A percentile compares a stretch with the other conserved stretches of the same genome.
Evolutionary conservation across 2,113 vertebrate genomes (phyloP).

Genomic region (Sphaerodactylus townsendi): DNA sequence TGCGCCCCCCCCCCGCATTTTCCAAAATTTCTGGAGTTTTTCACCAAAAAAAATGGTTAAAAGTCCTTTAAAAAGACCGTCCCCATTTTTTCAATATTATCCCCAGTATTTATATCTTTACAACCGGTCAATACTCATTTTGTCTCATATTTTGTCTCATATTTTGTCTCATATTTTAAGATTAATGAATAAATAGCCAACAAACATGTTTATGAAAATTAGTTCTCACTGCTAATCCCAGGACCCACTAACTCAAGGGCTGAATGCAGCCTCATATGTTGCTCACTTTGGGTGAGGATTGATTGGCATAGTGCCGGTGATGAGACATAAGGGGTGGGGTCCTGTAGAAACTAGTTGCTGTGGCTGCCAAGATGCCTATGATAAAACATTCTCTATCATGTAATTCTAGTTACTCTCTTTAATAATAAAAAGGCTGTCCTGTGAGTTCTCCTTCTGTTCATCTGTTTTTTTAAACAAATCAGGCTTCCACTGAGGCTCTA

Average conservation of each 20-base stretch:
- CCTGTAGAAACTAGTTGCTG: background rate
- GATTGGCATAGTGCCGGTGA: slow-evolving; percentile 1
- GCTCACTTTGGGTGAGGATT: background rate
- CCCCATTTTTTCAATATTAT: too few species aligned
- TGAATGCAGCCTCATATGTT: background rate
- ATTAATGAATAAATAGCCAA: background rate
- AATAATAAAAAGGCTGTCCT: background rate
- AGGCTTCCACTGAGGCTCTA: background rate
- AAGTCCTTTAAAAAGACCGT: too few species aligned
- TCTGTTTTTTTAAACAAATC: background rate
- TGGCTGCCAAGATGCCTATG: background rate
- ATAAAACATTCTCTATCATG: slow-evolving; percentile 13
- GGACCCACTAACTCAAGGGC: background rate
- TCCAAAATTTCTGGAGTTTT: too few species aligned
- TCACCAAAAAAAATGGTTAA: too few species aligned
- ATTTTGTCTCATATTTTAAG: background rate
- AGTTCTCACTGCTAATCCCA: background rate
- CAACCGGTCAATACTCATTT: too few species aligned
- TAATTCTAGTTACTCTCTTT: slow-evolving; percentile 2
- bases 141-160: too few species aligned
- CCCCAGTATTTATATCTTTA: too few species aligned
- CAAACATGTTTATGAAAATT: background rate
- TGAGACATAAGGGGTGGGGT: background rate
- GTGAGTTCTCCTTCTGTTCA: background rate
- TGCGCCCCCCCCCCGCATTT: too few species aligned